Evolutionary conservation across 53 echinoderm and acorn worm species (phyloP).

Genomic region (Apostichopus leukothele): DNA sequence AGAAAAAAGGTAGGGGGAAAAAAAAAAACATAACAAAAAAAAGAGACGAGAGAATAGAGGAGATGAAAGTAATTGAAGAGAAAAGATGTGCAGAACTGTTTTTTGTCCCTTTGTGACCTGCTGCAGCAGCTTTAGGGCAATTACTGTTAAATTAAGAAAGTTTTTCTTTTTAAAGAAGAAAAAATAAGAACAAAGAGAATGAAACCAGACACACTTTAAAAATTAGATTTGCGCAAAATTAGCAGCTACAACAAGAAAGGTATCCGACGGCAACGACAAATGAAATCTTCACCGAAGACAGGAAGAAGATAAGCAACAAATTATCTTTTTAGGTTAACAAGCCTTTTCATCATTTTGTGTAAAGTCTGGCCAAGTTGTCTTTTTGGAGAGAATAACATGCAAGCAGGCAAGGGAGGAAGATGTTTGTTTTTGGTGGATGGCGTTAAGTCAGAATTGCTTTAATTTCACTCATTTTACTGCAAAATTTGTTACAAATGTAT

Average conservation of each 20-base stretch:
- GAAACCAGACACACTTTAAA: background rate
- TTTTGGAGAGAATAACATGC: background rate
- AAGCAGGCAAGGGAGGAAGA: too few relatives aligned
- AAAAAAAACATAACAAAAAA: too few relatives aligned
- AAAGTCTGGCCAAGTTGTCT: background rate
- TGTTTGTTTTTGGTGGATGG: too few relatives aligned
- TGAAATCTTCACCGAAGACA: background rate
- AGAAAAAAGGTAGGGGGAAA: too few relatives aligned
- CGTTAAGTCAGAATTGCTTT: too few relatives aligned
- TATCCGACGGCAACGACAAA: background rate
- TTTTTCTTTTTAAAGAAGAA: background rate
- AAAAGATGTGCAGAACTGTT: background rate
- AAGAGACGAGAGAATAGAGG: too few relatives aligned
- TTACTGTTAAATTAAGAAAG: too few relatives aligned
- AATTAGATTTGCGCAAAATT: background rate
- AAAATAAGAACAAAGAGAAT: background rate
- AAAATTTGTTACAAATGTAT: too few relatives aligned
- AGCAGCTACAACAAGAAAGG: background rate
- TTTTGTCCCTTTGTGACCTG: background rate
- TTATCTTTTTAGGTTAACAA: slow-evolving; percentile 3
- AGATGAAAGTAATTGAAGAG: too few relatives aligned
- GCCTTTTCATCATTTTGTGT: background rate
- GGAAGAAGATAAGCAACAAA: background rate
- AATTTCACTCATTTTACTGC: too few relatives aligned
- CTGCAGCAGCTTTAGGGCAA: background rate